phyloP scores from a whole-genome alignment of 2,113 vertebrate genomes.

The Dasyornis broadbenti region DNA sequence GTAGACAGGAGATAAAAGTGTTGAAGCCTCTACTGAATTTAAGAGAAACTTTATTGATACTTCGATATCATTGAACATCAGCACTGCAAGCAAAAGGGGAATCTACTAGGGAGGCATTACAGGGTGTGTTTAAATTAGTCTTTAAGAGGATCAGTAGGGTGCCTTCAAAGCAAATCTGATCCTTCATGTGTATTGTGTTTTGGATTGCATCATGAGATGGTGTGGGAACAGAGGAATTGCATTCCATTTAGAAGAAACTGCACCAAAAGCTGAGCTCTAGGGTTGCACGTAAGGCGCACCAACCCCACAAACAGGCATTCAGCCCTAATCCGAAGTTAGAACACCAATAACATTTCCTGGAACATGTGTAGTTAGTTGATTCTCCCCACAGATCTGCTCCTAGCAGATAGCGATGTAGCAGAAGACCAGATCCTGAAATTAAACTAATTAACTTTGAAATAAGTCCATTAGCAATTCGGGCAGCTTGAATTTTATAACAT shows the following conservation, averaged over 20 bases:
- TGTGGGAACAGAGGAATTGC: neutral
- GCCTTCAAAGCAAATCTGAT: neutral
- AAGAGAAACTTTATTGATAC: neutral
- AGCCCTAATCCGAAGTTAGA: neutral
- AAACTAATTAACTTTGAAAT: neutral
- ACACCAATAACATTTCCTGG: neutral
- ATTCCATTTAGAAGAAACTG: neutral
- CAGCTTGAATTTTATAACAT: neutral
- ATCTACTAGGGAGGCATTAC: neutral
- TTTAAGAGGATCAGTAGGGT: neutral
- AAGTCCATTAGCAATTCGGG: neutral
- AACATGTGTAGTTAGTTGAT: neutral
- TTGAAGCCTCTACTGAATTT: neutral
- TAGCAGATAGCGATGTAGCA: neutral
- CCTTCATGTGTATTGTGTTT: rapidly evolving
- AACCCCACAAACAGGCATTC: neutral
- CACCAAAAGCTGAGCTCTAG: neutral
- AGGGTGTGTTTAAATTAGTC: neutral
- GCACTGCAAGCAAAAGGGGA: neutral
- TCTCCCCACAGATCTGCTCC: neutral
- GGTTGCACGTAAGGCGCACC: neutral
- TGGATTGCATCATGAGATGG: rapidly evolving
- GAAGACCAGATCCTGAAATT: neutral
- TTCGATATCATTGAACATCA: neutral
- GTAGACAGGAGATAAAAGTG: neutral